Percentiles rank a stretch among this genome's conserved stretches.
Conservation (phyloP, 2,797 vertebrate genomes). For the Onychomys arenicola region DNA sequence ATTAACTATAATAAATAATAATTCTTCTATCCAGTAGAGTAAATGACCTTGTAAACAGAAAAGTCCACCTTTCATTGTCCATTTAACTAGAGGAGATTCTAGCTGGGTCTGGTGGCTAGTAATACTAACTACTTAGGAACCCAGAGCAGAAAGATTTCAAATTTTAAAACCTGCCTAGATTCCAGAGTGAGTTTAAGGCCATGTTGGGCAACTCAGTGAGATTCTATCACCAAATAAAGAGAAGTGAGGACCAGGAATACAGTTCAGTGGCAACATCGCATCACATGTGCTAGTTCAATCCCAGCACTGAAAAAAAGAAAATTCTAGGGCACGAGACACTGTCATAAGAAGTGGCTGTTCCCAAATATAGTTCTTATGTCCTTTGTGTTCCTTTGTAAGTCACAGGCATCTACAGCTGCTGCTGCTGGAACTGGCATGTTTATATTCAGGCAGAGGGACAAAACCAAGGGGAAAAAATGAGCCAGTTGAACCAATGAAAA, state of each 20-base stretch:
- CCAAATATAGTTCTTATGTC: slow-evolving; percentile 53
- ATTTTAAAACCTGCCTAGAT: background rate
- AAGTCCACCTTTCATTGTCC: background rate
- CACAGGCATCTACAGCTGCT: slow-evolving; percentile 46
- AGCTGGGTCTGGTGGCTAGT: background rate
- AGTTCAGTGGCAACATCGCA: background rate
- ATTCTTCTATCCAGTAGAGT: slow-evolving; percentile 3
- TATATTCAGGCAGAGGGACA: slow-evolving; percentile 49
- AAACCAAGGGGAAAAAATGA: slow-evolving; percentile 58
- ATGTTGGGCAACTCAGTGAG: background rate
- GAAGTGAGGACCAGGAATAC: background rate
- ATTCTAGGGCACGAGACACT: slow-evolving; percentile 44
- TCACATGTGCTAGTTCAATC: background rate
- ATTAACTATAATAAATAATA: slow-evolving; percentile 37
- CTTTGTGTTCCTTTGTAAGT: slow-evolving; percentile 54
- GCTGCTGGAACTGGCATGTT: slow-evolving; percentile 52
- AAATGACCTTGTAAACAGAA: slow-evolving; percentile 39
- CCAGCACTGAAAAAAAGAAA: slow-evolving; percentile 9
- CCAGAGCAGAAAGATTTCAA: background rate
- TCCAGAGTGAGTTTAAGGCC: background rate
- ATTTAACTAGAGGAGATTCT: slow-evolving; percentile 55
- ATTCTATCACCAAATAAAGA: background rate
- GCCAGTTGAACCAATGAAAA: slow-evolving; percentile 51
- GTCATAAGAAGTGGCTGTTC: slow-evolving; percentile 54
- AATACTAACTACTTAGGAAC: background rate